These are phyloP conservation scores for Coptodon bakossiorum DNA, from an alignment of 2,113 vertebrate species.

Conservation along the genomic window DNA sequence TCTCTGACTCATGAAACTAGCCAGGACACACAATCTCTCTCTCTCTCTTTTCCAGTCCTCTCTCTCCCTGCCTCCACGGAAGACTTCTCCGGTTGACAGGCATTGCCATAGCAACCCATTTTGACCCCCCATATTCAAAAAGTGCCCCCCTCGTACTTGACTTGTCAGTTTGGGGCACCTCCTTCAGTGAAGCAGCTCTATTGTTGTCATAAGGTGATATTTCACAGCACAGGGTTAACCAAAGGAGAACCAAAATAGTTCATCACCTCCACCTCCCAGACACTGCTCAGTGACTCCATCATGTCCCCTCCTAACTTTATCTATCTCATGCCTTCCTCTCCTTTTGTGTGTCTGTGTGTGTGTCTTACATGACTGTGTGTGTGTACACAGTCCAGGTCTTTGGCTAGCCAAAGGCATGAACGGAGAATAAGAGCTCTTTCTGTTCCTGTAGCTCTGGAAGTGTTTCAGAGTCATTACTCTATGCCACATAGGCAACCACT, in stretches of 20 bases:
- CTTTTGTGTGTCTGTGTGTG: background rate
- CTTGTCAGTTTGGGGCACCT: slow-evolving; percentile 45
- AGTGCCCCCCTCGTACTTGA: slow-evolving; percentile 38
- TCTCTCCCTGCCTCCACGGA: slow-evolving; percentile 43
- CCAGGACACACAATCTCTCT: slow-evolving; percentile 41
- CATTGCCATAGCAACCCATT: slow-evolving; percentile 62
- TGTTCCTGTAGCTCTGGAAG: slow-evolving; percentile 11
- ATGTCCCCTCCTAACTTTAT: slow-evolving; percentile 11
- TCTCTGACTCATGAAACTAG: slow-evolving; percentile 10
- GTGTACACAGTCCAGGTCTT: slow-evolving; percentile 12
- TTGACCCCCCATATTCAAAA: slow-evolving; percentile 44
- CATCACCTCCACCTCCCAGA: slow-evolving; percentile 47
- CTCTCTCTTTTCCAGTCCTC: slow-evolving; percentile 30
- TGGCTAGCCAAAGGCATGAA: slow-evolving; percentile 8
- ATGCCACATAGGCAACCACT: background rate
- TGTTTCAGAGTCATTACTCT: slow-evolving; percentile 18
- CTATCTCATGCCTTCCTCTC: background rate
- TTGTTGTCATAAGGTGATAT: slow-evolving; percentile 74
- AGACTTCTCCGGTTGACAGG: slow-evolving; percentile 70
- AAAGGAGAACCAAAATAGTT: slow-evolving; percentile 57
- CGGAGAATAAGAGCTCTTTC: slow-evolving; percentile 14
- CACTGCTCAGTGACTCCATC: slow-evolving; percentile 15
- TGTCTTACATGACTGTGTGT: background rate
- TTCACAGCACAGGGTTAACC: slow-evolving; percentile 65
- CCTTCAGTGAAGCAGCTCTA: slow-evolving; percentile 42